Evolutionary conservation across 2,797 vertebrate species (phyloP).

Genomic region (Pangasius macronema): DNA sequence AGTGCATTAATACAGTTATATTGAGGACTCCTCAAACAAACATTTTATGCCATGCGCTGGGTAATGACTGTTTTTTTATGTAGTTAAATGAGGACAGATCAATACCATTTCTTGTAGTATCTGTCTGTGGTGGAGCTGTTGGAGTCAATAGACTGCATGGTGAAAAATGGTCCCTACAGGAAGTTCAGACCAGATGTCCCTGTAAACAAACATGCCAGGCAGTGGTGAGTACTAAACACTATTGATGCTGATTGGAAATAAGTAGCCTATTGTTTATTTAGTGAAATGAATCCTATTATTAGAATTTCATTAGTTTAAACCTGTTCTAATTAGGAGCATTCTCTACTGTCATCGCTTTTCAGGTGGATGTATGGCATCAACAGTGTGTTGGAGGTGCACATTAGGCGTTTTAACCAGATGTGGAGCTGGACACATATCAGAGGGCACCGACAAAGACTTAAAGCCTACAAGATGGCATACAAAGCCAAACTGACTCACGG

Average conservation of each 20-base stretch:
- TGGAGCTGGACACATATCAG: constrained; percentile 89
- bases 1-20: neutral
- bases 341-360: constrained; percentile 35
- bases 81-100: neutral
- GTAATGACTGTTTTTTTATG: neutral
- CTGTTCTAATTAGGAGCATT: neutral
- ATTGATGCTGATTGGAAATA: neutral
- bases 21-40: neutral
- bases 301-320: neutral
- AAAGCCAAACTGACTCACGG: constrained; percentile 83
- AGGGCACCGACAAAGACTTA: constrained; percentile 82
- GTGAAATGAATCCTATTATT: neutral
- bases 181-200: constrained; percentile 83
- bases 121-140: constrained; percentile 89
- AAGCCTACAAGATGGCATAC: constrained; percentile 81
- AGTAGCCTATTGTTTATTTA: neutral
- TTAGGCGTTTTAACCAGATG: constrained; percentile 78
- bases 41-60: neutral
- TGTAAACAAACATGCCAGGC: constrained; percentile 72
- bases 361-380: constrained; percentile 90
- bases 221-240: constrained; percentile 78
- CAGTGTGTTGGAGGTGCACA: constrained; percentile 87
- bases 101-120: constrained; percentile 74
- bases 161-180: constrained; percentile 89
- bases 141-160: constrained; percentile 92